These are phyloP conservation scores for Euphysa ruthae DNA, from an alignment of 30 jellyfish, hydroid and myxozoan genomes.

Conservation along the genomic window DNA sequence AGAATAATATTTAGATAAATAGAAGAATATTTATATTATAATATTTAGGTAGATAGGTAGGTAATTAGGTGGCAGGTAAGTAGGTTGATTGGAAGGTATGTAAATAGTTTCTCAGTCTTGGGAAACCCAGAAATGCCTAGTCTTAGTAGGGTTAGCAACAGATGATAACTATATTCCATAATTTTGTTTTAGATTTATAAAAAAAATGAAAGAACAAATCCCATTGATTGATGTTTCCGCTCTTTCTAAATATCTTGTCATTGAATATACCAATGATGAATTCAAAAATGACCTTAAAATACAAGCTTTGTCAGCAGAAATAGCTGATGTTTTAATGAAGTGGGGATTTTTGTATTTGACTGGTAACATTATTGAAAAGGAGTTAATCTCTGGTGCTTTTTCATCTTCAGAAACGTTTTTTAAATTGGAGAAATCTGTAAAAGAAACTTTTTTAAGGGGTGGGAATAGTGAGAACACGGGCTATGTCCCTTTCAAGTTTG, in stretches of 20 bases:
- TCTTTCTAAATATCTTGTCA: background rate
- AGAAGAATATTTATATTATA: too few species aligned
- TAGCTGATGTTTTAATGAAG: constrained; percentile 12
- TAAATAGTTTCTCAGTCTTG: too few species aligned
- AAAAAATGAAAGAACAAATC: background rate
- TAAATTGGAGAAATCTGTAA: constrained; percentile 16
- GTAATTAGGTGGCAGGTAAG: too few species aligned
- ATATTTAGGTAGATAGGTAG: too few species aligned
- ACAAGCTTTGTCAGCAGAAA: background rate
- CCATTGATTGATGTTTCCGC: constrained; percentile 14
- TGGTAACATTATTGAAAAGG: constrained; percentile 7
- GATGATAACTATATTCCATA: too few species aligned
- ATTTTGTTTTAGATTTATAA: background rate
- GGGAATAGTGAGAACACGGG: constrained; percentile 1
- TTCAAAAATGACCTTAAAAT: background rate
- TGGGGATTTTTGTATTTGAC: constrained; percentile 29
- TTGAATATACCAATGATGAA: background rate
- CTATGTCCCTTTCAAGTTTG: constrained; percentile 21
- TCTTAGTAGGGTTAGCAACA: too few species aligned
- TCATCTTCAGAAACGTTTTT: background rate
- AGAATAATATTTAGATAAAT: too few species aligned
- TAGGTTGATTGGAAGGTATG: too few species aligned
- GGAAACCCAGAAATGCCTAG: too few species aligned
- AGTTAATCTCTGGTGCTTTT: background rate
- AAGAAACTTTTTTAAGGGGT: background rate